Evolutionary conservation across 2,113 vertebrate genomes (phyloP).

Genomic region (Ariopsis seemanni): DNA sequence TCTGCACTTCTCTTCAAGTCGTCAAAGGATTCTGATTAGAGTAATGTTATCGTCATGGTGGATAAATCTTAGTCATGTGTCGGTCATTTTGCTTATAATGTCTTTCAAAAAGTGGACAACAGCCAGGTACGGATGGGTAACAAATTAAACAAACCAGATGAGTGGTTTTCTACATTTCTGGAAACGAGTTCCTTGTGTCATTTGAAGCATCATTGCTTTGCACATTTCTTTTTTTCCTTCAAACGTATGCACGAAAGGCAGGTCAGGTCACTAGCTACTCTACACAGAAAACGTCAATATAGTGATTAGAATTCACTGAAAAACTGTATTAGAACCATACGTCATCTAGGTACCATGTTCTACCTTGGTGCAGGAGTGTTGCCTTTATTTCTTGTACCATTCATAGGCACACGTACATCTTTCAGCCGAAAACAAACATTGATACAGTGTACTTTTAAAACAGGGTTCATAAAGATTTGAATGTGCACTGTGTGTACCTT

Average conservation of each 20-base stretch:
- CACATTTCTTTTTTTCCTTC: neutral
- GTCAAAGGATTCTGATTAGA: neutral
- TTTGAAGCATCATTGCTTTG: neutral
- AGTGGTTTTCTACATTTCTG: neutral
- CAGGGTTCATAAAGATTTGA: neutral
- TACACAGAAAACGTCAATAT: neutral
- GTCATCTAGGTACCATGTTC: neutral
- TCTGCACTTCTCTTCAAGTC: neutral
- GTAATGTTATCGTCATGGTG: neutral
- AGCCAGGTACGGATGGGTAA: neutral
- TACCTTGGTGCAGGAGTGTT: neutral
- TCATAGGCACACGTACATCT: neutral
- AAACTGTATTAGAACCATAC: neutral
- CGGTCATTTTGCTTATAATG: neutral
- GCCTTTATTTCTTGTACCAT: neutral
- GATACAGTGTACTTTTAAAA: neutral
- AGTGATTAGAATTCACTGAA: neutral
- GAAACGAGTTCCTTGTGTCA: neutral
- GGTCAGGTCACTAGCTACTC: neutral
- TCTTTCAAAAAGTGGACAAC: neutral
- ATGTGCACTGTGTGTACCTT: neutral
- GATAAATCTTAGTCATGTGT: neutral
- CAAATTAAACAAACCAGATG: neutral
- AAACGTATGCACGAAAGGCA: neutral
- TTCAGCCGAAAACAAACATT: neutral